These are phyloP conservation scores for Muschampia plurimacula DNA, from an alignment of 2,888 invertebrate species.

Conservation along the genomic window DNA sequence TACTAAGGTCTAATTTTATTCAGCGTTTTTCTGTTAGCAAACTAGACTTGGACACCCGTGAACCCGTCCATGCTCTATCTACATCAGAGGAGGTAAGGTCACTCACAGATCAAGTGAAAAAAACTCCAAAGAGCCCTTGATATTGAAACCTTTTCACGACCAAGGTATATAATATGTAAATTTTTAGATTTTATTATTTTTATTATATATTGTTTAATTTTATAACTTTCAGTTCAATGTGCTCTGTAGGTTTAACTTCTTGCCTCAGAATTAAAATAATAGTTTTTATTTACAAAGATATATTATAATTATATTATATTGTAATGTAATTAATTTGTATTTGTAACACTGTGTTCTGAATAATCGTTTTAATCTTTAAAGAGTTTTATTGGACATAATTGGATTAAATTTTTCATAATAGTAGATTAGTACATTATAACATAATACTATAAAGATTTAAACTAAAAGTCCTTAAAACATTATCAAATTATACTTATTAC, in stretches of 20 bases:
- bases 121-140: constrained; percentile 54
- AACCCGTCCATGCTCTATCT: constrained; percentile 65
- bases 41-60: not conserved
- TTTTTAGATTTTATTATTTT: constrained; percentile 7
- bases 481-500: not conserved
- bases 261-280: not conserved
- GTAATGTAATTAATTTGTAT: no score
- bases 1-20: not conserved
- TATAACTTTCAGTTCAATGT: not conserved
- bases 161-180: constrained; percentile 39
- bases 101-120: constrained; percentile 56
- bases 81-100: constrained; percentile 54
- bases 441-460: not conserved
- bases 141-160: constrained; percentile 53
- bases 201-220: not conserved
- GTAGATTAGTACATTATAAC: no score
- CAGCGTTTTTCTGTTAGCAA: not conserved
- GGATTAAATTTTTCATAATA: no score
- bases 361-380: no score
- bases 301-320: no score
- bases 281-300: no score
- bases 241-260: not conserved
- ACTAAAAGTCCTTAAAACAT: not conserved
- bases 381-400: no score
- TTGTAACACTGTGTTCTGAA: no score